phyloP scores from a whole-genome alignment of 2,888 invertebrate genomes.

The Candidula unifasciata region DNA sequence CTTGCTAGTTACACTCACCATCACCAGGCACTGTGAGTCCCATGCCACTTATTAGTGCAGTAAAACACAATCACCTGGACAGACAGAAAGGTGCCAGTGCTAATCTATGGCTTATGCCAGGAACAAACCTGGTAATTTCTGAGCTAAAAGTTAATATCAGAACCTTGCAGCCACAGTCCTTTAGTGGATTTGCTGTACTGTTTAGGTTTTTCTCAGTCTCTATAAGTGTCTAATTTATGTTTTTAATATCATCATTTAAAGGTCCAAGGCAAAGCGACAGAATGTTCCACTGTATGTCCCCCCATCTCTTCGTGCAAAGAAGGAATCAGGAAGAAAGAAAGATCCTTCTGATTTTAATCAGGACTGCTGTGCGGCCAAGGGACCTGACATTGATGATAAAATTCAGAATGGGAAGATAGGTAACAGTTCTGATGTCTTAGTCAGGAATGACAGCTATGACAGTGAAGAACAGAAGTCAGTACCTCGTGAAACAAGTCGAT shows the following conservation, averaged over 20 bases:
- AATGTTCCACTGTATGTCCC: conserved; percentile 54
- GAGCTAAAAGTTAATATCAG: too few species aligned
- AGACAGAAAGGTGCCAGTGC: too few species aligned
- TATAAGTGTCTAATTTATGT: not conserved
- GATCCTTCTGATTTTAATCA: not conserved
- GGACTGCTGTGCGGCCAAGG: not conserved
- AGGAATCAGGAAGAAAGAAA: conserved; percentile 26
- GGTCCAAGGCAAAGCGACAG: conserved; percentile 46
- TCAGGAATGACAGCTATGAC: conserved; percentile 52
- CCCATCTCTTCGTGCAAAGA: conserved; percentile 49
- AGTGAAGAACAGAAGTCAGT: conserved; percentile 16
- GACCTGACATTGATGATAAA: not conserved
- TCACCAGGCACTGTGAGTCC: too few species aligned
- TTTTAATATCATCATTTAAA: conserved; percentile 1
- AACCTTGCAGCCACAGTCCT: too few species aligned
- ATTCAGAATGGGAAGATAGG: not conserved
- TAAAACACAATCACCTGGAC: too few species aligned
- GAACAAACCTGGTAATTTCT: too few species aligned
- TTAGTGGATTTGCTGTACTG: too few species aligned
- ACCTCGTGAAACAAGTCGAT: conserved; percentile 23
- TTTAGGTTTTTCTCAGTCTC: too few species aligned
- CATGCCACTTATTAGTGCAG: too few species aligned
- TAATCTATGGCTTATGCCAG: too few species aligned
- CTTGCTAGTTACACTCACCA: too few species aligned
- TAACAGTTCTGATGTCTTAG: not conserved